These are phyloP conservation scores for Eulimnadia texana DNA, from an alignment of 1,140 invertebrate genomes.

Conservation along the genomic window DNA sequence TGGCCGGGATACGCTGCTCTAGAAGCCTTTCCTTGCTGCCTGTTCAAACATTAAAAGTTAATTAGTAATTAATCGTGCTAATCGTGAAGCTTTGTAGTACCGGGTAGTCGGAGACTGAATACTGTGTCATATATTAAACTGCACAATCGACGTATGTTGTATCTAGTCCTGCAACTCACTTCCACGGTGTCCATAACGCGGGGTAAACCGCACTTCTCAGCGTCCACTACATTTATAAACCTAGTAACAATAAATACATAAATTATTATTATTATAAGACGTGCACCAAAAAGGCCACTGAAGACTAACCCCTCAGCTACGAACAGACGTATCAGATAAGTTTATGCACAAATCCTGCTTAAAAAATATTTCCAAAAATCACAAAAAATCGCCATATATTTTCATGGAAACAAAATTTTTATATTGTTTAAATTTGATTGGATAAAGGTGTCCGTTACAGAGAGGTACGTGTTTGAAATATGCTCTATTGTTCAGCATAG, in stretches of 20 bases:
- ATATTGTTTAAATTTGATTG: too few species aligned
- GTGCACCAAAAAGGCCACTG: too few species aligned
- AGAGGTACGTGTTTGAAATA: too few species aligned
- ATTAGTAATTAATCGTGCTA: not conserved
- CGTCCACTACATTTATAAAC: constrained; percentile 85
- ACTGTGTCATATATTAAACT: constrained; percentile 89
- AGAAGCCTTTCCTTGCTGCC: constrained; percentile 80
- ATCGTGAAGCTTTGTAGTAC: constrained; percentile 26
- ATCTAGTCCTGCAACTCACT: constrained; percentile 72
- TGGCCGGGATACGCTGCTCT: constrained; percentile 88
- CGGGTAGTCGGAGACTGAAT: constrained; percentile 73
- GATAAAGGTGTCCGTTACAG: too few species aligned
- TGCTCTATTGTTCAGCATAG: not conserved
- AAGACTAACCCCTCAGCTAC: too few species aligned
- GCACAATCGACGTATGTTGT: constrained; percentile 81
- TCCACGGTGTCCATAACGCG: constrained; percentile 86
- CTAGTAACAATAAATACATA: constrained; percentile 27
- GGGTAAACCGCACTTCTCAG: constrained; percentile 89
- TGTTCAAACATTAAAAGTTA: constrained; percentile 27
- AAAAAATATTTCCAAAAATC: too few species aligned
- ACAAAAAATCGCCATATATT: too few species aligned
- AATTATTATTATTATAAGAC: too few species aligned
- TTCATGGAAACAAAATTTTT: not conserved
- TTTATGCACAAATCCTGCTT: too few species aligned
- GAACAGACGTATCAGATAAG: too few species aligned